Conservation (phyloP, 1,140 invertebrate species). For the Drosophila truncata region DNA sequence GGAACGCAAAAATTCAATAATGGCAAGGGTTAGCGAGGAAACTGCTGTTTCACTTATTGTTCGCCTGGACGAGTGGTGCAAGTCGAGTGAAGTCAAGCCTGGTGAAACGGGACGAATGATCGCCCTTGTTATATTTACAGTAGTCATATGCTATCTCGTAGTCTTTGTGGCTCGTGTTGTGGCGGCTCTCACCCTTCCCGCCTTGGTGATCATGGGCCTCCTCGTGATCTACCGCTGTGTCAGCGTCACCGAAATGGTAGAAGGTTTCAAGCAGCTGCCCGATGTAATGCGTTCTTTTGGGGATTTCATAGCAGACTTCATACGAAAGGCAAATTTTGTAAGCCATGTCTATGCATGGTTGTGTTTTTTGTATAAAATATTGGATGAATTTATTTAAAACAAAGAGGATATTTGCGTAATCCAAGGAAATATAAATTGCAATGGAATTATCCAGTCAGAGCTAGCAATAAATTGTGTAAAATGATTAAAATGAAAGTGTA, state of each 20-base stretch:
- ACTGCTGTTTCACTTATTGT: background rate
- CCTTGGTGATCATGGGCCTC: slow-evolving; percentile 9
- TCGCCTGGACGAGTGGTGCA: slow-evolving; percentile 21
- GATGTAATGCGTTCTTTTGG: background rate
- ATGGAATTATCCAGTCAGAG: no score
- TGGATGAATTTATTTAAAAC: background rate
- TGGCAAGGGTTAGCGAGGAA: background rate
- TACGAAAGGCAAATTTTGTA: background rate
- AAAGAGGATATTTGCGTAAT: background rate
- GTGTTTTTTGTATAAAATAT: background rate
- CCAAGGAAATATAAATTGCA: no score
- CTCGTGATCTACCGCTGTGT: slow-evolving; percentile 22
- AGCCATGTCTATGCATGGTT: background rate
- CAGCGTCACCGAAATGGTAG: background rate
- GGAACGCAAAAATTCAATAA: background rate
- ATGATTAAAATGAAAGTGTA: background rate
- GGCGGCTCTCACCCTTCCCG: slow-evolving; percentile 27
- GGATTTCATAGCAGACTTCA: background rate
- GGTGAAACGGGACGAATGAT: slow-evolving; percentile 28
- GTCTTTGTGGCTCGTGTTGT: slow-evolving; percentile 22
- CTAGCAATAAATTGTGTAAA: background rate
- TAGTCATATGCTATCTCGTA: slow-evolving; percentile 21
- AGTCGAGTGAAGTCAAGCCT: background rate
- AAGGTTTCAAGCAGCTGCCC: slow-evolving; percentile 13
- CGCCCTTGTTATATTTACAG: slow-evolving; percentile 4